Conservation (phyloP, 2,888 invertebrate species). For the Cryptus armator region DNA sequence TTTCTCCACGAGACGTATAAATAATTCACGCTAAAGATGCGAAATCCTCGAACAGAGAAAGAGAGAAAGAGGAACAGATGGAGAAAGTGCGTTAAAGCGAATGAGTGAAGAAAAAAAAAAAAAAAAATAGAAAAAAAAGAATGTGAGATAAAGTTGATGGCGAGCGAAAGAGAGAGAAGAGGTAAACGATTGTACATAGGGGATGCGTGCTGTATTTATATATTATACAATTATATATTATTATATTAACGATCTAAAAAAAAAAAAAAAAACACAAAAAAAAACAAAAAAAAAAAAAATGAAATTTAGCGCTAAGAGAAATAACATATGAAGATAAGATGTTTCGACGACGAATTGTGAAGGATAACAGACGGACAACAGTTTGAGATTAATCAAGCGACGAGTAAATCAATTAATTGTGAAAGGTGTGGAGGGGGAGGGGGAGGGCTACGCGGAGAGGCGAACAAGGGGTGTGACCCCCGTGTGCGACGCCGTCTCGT, state of each 20-base stretch:
- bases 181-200: slow-evolving; percentile 76
- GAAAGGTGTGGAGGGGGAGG: slow-evolving; percentile 45
- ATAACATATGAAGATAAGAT: slow-evolving; percentile 32
- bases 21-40: slow-evolving; percentile 56
- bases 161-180: slow-evolving; percentile 52
- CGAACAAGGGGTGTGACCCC: slow-evolving; percentile 45
- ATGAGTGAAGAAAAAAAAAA: slow-evolving; percentile 60
- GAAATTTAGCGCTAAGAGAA: slow-evolving; percentile 40
- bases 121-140: slow-evolving; percentile 56
- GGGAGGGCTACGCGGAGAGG: slow-evolving; percentile 47
- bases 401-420: slow-evolving; percentile 68
- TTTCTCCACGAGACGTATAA: not conserved
- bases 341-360: slow-evolving; percentile 53
- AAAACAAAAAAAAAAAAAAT: slow-evolving; percentile 59
- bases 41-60: slow-evolving; percentile 14
- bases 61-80: slow-evolving; percentile 43
- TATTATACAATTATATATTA: slow-evolving; percentile 71
- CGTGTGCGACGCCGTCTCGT: slow-evolving; percentile 31
- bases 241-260: slow-evolving; percentile 67
- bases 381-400: slow-evolving; percentile 67
- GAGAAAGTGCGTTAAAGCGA: slow-evolving; percentile 49
- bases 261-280: slow-evolving; percentile 54
- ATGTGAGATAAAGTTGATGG: slow-evolving; percentile 57
- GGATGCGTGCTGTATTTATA: slow-evolving; percentile 78
- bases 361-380: slow-evolving; percentile 46